Evolutionary conservation across 1,140 invertebrate genomes (phyloP).

Genomic region (Leptonema lineaticorne): DNA sequence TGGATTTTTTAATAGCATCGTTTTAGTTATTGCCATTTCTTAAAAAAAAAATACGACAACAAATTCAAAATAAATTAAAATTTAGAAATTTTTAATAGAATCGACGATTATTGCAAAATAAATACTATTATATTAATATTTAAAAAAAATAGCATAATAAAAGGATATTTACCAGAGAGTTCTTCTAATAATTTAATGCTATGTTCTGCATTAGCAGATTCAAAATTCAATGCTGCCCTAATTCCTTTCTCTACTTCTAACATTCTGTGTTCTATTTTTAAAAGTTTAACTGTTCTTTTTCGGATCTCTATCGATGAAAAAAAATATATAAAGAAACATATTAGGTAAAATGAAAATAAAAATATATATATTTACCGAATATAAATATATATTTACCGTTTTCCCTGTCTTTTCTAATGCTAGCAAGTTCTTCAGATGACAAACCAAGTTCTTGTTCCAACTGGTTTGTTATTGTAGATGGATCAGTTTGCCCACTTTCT

Average conservation of each 20-base stretch:
- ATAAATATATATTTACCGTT: slow-evolving; percentile 48
- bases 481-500: slow-evolving; percentile 62
- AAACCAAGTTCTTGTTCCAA: slow-evolving; percentile 59
- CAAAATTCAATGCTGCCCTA: slow-evolving; percentile 65
- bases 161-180: slow-evolving; percentile 48
- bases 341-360: neutral
- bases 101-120: slow-evolving; percentile 4
- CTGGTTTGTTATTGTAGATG: slow-evolving; percentile 59
- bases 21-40: slow-evolving; percentile 66
- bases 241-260: slow-evolving; percentile 74
- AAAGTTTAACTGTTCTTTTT: slow-evolving; percentile 49
- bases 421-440: slow-evolving; percentile 53
- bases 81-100: slow-evolving; percentile 43
- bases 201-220: slow-evolving; percentile 64
- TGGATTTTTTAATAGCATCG: slow-evolving; percentile 86
- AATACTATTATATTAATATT: neutral
- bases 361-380: neutral
- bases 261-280: slow-evolving; percentile 69
- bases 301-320: slow-evolving; percentile 3
- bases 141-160: neutral
- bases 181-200: slow-evolving; percentile 65
- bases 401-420: slow-evolving; percentile 52
- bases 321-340: neutral
- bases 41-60: slow-evolving; percentile 56
- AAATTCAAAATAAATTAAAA: slow-evolving; percentile 44